Conservation (phyloP, 2,888 invertebrate species). For the Coelogynopora nodosa region DNA sequence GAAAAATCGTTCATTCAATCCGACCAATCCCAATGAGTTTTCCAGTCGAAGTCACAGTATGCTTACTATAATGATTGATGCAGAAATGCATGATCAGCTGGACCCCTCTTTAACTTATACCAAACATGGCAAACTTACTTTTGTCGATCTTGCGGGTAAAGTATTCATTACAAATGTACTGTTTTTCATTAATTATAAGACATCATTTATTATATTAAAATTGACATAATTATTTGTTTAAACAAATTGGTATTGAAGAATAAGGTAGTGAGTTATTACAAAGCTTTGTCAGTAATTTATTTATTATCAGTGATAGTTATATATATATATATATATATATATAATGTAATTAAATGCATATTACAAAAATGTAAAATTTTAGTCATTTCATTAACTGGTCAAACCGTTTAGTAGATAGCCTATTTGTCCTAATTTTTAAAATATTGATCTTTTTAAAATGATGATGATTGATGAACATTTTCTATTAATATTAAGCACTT, state of each 20-base stretch:
- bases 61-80: conserved; percentile 81
- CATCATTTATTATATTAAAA: no score
- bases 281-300: no score
- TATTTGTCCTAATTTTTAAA: no score
- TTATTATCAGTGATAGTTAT: no score
- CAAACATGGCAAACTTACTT: conserved; percentile 87
- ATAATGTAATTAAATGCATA: background rate
- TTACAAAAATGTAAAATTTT: background rate
- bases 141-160: conserved; percentile 83
- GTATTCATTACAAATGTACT: background rate
- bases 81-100: conserved; percentile 66
- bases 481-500: no score
- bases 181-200: background rate
- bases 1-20: conserved; percentile 80
- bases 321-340: background rate
- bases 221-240: no score
- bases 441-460: no score
- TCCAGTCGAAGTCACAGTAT: conserved; percentile 87
- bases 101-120: conserved; percentile 66
- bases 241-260: no score
- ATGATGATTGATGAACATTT: no score
- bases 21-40: conserved; percentile 86
- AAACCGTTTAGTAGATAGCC: no score
- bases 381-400: background rate
- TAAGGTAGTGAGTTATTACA: no score